phyloP scores from a whole-genome alignment of 2,797 vertebrate species.

The Spinus olivaceus region DNA sequence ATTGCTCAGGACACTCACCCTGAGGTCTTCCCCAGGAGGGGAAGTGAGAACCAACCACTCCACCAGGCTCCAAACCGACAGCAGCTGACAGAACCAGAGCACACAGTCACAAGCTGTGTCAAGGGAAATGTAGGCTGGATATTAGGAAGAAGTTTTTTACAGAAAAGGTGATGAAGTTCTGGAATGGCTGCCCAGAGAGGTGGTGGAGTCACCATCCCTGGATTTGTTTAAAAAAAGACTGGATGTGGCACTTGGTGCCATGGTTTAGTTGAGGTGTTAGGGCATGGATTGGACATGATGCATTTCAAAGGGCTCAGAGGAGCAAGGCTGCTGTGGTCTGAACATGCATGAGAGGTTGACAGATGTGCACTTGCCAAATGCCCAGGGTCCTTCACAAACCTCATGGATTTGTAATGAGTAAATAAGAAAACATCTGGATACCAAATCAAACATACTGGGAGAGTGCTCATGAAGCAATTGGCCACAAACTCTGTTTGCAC shows the following conservation, averaged over 20 bases:
- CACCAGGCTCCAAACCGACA: background rate
- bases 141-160: background rate
- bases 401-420: fast-evolving
- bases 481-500: background rate
- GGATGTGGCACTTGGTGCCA: background rate
- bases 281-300: background rate
- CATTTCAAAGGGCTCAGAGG: background rate
- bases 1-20: background rate
- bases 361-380: background rate
- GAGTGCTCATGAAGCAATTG: fast-evolving
- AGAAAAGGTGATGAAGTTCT: background rate
- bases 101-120: background rate
- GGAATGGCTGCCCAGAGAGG: background rate
- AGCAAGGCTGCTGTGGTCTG: background rate
- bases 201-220: background rate
- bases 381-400: background rate
- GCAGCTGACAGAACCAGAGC: background rate
- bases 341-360: background rate
- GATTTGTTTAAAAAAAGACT: background rate
- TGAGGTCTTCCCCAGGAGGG: background rate
- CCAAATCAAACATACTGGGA: background rate
- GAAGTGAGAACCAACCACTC: background rate
- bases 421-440: background rate
- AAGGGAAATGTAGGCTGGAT: background rate
- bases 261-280: background rate